Evolutionary conservation across 1,140 invertebrate genomes (phyloP).

Genomic region (Galendromus occidentalis): DNA sequence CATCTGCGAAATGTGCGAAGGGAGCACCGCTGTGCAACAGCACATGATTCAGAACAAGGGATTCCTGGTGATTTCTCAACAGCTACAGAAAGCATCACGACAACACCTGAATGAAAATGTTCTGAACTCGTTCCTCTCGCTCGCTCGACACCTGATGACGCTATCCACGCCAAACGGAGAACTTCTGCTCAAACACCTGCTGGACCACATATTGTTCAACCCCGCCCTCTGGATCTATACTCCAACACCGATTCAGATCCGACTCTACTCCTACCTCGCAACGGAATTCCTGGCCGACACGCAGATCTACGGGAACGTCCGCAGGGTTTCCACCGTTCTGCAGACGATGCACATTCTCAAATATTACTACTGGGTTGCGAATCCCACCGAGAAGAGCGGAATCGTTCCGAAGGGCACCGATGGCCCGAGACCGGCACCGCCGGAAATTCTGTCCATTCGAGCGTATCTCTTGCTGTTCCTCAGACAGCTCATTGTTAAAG

Average conservation of each 20-base stretch:
- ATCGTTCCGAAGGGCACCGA: constrained; percentile 84
- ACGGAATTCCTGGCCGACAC: constrained; percentile 93
- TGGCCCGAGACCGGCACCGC: constrained; percentile 72
- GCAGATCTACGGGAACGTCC: constrained; percentile 89
- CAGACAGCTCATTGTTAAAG: constrained; percentile 88
- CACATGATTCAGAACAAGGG: constrained; percentile 96
- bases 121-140: constrained; percentile 68
- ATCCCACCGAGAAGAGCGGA: constrained; percentile 79
- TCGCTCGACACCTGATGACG: constrained; percentile 89
- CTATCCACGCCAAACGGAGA: constrained; percentile 80
- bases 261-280: constrained; percentile 87
- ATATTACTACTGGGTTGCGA: constrained; percentile 97
- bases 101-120: constrained; percentile 85
- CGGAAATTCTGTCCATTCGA: constrained; percentile 78
- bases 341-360: constrained; percentile 96
- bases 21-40: constrained; percentile 87
- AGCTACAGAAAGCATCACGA: constrained; percentile 74
- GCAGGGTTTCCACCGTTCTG: constrained; percentile 84
- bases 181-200: constrained; percentile 82
- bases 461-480: constrained; percentile 86
- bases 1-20: constrained; percentile 88
- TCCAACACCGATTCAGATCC: constrained; percentile 69
- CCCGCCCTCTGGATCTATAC: constrained; percentile 96
- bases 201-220: constrained; percentile 97
- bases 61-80: constrained; percentile 91